phyloP scores from a whole-genome alignment of 2,888 invertebrate species.

The Acanthosoma haemorrhoidale region DNA sequence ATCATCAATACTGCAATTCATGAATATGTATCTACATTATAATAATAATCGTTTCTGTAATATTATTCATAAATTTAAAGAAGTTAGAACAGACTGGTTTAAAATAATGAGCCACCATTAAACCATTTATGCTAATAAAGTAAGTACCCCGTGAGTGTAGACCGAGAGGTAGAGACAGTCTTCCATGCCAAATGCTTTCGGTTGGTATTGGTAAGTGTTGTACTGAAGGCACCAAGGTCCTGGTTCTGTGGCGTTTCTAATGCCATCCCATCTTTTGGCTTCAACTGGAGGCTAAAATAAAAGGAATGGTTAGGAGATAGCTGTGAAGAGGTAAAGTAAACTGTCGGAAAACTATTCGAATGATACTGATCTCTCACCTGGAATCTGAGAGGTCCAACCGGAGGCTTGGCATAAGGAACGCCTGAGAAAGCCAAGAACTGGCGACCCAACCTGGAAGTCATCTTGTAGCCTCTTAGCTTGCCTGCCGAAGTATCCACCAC shows the following conservation, averaged over 20 bases:
- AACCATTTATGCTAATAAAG: no score
- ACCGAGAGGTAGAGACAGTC: conserved; percentile 37
- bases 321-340: no score
- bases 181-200: conserved; percentile 31
- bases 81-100: no score
- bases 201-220: not conserved
- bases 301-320: no score
- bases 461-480: not conserved
- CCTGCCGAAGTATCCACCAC: not conserved
- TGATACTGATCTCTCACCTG: no score
- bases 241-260: conserved; percentile 7
- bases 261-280: conserved; percentile 4
- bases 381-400: not conserved
- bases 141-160: conserved; percentile 35
- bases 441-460: not conserved
- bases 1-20: no score
- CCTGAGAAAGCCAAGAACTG: not conserved
- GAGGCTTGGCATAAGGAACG: not conserved
- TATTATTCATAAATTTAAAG: no score
- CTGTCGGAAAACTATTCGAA: no score
- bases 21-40: no score
- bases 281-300: conserved; percentile 22
- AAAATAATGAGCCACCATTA: no score
- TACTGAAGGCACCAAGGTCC: conserved; percentile 7
- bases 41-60: no score